Conservation (phyloP, 2,888 invertebrate species). For the Cerastis leucographa region DNA sequence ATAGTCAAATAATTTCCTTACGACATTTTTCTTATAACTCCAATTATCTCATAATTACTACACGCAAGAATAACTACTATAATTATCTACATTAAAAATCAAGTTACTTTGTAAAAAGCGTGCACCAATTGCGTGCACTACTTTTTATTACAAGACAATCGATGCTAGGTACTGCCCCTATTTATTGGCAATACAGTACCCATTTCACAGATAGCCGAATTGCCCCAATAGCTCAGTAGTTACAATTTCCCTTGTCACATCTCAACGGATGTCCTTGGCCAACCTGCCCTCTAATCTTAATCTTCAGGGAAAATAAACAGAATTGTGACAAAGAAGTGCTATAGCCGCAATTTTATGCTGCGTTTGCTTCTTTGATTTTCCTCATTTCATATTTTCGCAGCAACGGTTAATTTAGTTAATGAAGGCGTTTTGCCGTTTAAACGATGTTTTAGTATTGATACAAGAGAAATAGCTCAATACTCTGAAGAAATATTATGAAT, state of each 20-base stretch:
- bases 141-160: neutral
- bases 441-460: neutral
- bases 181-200: conserved; percentile 4
- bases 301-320: conserved; percentile 28
- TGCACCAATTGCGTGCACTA: neutral
- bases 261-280: neutral
- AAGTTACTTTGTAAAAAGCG: neutral
- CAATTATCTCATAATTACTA: neutral
- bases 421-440: neutral
- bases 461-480: too few species aligned
- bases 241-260: conserved; percentile 6
- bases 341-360: conserved; percentile 34
- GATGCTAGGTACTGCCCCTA: neutral
- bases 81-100: neutral
- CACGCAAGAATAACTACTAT: too few species aligned
- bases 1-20: neutral
- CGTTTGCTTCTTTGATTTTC: conserved; percentile 32
- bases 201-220: conserved; percentile 26
- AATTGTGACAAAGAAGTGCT: conserved; percentile 33
- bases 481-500: neutral
- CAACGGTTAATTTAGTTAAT: neutral
- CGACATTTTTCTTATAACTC: neutral
- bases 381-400: conserved; percentile 23
- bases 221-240: conserved; percentile 30
- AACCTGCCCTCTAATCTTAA: conserved; percentile 13